These are phyloP conservation scores for Aldabrachelys gigantea DNA, from an alignment of 2,113 vertebrate genomes.

Conservation along the genomic window DNA sequence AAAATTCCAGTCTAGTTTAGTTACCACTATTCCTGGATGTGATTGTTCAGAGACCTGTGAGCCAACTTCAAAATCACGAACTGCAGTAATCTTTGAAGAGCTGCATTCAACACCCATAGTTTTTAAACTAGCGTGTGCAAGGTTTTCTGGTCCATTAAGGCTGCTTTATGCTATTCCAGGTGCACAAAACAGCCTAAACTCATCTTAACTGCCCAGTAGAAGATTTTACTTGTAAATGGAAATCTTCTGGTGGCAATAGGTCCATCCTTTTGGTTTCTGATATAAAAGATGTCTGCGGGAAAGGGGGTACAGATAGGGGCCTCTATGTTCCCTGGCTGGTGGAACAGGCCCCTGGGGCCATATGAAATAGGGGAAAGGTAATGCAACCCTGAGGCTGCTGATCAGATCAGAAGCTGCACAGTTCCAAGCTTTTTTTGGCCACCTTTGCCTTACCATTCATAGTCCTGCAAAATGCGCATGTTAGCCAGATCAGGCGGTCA, in stretches of 20 bases:
- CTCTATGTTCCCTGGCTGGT: no score
- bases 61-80: background rate
- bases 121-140: background rate
- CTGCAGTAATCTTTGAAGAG: background rate
- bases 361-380: background rate
- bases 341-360: background rate
- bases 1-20: background rate
- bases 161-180: fast-evolving
- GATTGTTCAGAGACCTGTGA: background rate
- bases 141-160: background rate
- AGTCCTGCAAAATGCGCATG: background rate
- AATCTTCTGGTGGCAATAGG: background rate
- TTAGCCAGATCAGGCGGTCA: background rate
- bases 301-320: background rate
- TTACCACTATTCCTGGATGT: background rate
- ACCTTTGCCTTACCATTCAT: background rate
- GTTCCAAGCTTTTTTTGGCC: background rate
- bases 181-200: background rate
- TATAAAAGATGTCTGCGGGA: background rate
- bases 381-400: background rate
- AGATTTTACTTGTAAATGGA: background rate
- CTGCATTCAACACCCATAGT: background rate
- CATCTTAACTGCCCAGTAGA: background rate
- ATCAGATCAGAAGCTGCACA: no score
- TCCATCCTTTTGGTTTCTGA: background rate